Evolutionary conservation across 1,140 invertebrate genomes (phyloP), one percentile per base, ranked within the genome.

Genomic region (Geopemphigus sp.): DNA sequence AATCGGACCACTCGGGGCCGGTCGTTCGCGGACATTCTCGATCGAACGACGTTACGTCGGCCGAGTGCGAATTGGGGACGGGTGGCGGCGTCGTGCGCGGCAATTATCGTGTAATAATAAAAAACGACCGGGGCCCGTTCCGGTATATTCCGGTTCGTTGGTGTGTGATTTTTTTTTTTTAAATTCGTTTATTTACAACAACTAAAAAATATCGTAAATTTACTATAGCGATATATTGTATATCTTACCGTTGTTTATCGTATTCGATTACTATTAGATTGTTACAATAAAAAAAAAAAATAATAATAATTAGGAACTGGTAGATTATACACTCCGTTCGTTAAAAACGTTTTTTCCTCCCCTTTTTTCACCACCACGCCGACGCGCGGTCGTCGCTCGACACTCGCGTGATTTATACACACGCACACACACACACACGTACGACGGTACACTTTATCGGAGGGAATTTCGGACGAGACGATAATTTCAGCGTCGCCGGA

Each of bases 201-300:
- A 76, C 57, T 63, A 78, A 78, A 78, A 76, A 78, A 78, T 63
- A 78, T 78, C 57, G 57, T 78, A 78, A 78, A 78, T 78, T 78
- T 61, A 78, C 73, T 78, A 78, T 78, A 78, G 74, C 74, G 50
- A 50, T 63, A 50, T 73, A 50, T 76, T 66, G n/a, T 57, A 1
- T 50, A 12, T 50, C 53, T 72, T 61, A 78, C 17, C 74, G 63
- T 78, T 78, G 56, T 63, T 78, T n/a, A n/a, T n/a, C n/a, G n/a
- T n/a, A 78, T 78, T n/a, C 3, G 3, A 78, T 78, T 78, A 78
- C 63, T 78, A 78, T 78, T 78, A 78, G 63, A 78, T 78, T 61
- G 63, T 78, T 78, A 78, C 74, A 78, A 78, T 78, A 63, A 78
- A 78, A 68, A 72, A 74, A 76, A 74, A 78, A 39, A 39, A 39